Conservation (phyloP, 2,113 vertebrate genomes). For the Myotis yumanensis region DNA sequence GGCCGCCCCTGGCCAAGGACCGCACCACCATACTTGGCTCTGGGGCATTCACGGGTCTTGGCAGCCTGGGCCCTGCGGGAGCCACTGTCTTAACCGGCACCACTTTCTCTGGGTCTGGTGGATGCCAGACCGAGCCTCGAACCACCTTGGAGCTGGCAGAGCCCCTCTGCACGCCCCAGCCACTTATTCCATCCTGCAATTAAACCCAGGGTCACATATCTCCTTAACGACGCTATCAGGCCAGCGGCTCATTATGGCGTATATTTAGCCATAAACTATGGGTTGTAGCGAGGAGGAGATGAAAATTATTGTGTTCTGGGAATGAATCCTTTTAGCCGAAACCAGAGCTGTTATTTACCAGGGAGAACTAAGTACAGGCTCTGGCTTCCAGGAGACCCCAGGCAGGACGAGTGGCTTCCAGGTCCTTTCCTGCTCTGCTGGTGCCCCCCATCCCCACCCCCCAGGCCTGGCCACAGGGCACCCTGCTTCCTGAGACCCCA, state of each 20-base stretch:
- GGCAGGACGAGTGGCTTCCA: background rate
- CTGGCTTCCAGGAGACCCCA: conserved; percentile 23
- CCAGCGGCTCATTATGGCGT: conserved; percentile 58
- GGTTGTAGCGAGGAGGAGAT: conserved; percentile 28
- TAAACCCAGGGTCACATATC: conserved; percentile 73
- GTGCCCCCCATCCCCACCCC: background rate
- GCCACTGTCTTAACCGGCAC: rapidly evolving
- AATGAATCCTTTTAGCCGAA: conserved; percentile 75
- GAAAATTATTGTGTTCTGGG: conserved; percentile 73
- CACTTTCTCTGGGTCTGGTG: conserved; percentile 40
- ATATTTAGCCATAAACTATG: conserved; percentile 76
- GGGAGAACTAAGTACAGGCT: conserved; percentile 66
- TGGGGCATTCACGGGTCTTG: background rate
- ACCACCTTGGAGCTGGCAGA: conserved; percentile 18
- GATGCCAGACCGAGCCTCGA: background rate
- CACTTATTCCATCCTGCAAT: conserved; percentile 65
- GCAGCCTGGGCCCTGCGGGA: rapidly evolving
- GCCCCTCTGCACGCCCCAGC: background rate
- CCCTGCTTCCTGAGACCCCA: background rate
- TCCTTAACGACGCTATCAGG: conserved; percentile 72
- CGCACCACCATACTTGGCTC: rapidly evolving
- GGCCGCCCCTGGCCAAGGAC: background rate
- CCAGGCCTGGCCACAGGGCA: background rate
- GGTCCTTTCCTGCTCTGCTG: conserved; percentile 22
- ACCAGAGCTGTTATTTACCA: conserved; percentile 70